phyloP scores from a whole-genome alignment of 2,797 vertebrate species.

The Smutsia gigantea region DNA sequence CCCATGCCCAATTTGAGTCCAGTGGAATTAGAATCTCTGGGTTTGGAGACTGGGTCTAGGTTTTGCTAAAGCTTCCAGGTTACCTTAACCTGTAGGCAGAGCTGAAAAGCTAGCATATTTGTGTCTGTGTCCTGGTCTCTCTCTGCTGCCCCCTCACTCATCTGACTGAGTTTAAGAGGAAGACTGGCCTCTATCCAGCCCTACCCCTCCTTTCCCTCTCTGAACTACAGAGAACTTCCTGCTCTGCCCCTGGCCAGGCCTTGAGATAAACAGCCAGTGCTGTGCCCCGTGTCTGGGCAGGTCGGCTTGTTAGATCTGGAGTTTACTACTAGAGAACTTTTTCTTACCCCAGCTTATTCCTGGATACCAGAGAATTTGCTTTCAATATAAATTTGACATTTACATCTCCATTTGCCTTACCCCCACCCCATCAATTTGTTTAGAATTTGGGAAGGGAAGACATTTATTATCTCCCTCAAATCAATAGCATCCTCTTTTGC shows the following conservation, averaged over 20 bases:
- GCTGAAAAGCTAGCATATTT: background rate
- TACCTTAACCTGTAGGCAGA: background rate
- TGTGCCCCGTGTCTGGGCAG: background rate
- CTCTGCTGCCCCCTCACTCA: background rate
- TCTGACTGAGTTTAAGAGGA: background rate
- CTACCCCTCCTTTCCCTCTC: background rate
- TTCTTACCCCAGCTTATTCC: background rate
- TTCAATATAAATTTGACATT: conserved; percentile 16
- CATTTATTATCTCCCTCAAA: background rate
- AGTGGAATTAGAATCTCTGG: background rate
- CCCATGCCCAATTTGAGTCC: background rate
- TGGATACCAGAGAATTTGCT: background rate
- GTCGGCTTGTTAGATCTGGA: background rate
- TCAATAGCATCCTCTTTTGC: background rate
- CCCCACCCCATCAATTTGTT: background rate
- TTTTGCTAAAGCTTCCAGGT: background rate
- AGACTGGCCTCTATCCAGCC: background rate
- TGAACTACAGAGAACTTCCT: background rate
- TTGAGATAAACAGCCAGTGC: background rate
- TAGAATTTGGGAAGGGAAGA: background rate
- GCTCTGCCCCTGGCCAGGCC: background rate
- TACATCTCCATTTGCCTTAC: background rate
- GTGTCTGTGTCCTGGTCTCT: background rate
- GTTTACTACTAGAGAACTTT: background rate
- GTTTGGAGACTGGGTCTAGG: background rate